Conservation (phyloP, 2,113 vertebrate species). For the Psettodes erumei region DNA sequence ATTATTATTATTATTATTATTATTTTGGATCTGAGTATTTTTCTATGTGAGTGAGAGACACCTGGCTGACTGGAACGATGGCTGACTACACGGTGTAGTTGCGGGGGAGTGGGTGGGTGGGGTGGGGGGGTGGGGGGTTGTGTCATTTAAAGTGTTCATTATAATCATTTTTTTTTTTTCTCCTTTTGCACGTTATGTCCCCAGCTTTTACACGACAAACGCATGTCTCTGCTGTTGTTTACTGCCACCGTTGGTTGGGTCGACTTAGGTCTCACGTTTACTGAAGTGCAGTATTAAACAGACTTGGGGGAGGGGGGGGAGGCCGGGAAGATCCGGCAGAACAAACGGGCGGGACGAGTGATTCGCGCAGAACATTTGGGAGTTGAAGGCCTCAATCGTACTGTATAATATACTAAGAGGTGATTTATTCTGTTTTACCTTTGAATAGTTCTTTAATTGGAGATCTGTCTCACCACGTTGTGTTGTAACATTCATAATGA, state of each 20-base stretch:
- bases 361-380: constrained; percentile 42
- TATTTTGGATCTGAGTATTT: constrained; percentile 78
- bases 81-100: constrained; percentile 29
- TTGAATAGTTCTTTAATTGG: constrained; percentile 35
- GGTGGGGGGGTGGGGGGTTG: too few species aligned
- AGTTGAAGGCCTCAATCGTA: constrained; percentile 58
- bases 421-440: constrained; percentile 43
- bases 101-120: too few species aligned
- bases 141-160: constrained; percentile 42
- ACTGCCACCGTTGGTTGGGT: constrained; percentile 41
- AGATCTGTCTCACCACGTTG: constrained; percentile 49
- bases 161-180: constrained; percentile 27
- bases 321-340: constrained; percentile 21
- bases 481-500: constrained; percentile 62
- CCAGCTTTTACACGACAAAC: constrained; percentile 48
- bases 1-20: constrained; percentile 54
- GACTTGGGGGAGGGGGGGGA: background rate
- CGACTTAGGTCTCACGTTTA: constrained; percentile 44
- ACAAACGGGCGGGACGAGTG: constrained; percentile 25
- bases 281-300: constrained; percentile 67
- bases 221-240: constrained; percentile 52
- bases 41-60: constrained; percentile 76
- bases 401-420: constrained; percentile 51
- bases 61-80: constrained; percentile 82
- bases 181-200: constrained; percentile 54